A percentile compares a stretch with the other conserved stretches of the same genome.
Evolutionary conservation across 2,888 invertebrate genomes (phyloP).

Genomic region (Platycheirus albimanus): DNA sequence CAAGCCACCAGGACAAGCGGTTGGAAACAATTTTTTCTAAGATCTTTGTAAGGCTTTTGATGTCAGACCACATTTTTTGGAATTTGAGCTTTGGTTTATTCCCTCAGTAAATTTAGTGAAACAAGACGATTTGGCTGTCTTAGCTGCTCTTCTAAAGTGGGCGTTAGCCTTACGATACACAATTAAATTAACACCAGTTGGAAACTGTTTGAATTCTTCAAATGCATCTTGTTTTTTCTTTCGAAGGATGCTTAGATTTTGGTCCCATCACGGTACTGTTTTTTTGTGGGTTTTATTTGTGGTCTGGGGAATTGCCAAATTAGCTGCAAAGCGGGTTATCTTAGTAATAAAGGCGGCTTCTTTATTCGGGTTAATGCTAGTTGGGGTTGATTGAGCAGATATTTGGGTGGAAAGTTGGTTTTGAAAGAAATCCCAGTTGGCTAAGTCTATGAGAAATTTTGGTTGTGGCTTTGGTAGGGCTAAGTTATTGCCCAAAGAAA

Average conservation of each 20-base stretch:
- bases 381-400: conserved; percentile 1
- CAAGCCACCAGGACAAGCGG: background rate
- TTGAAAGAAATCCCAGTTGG: conserved; percentile 26
- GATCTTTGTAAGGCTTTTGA: background rate
- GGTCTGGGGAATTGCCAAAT: conserved; percentile 13
- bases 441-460: conserved; percentile 28
- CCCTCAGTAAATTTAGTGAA: background rate
- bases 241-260: background rate
- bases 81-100: conserved; percentile 4
- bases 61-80: background rate
- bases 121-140: background rate
- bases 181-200: background rate
- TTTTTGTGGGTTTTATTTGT: conserved; percentile 13
- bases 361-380: conserved; percentile 13
- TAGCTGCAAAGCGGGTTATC: conserved; percentile 17
- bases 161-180: background rate
- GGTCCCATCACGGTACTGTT: conserved; percentile 21
- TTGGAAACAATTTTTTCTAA: conserved; percentile 8
- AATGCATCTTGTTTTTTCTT: background rate
- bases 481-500: background rate
- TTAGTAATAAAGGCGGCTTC: conserved; percentile 10
- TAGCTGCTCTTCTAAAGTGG: background rate
- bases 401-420: conserved; percentile 15
- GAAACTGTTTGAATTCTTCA: background rate
- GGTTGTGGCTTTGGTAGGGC: conserved; percentile 15